A percentile compares a stretch with the other conserved stretches of the same genome.
Evolutionary conservation across 2,888 invertebrate genomes (phyloP).

Genomic region (Xylota segnis): DNA sequence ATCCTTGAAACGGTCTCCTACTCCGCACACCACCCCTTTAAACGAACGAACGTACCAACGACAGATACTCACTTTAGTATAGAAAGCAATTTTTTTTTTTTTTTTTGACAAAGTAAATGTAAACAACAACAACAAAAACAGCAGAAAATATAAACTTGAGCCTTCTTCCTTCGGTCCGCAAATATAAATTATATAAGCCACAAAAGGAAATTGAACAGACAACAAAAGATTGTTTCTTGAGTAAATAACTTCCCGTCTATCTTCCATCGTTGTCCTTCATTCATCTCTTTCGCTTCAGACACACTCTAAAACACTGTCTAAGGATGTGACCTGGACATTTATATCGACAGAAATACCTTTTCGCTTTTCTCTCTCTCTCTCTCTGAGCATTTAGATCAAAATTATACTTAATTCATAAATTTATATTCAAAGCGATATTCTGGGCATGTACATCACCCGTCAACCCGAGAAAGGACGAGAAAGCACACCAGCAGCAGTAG

Average conservation of each 20-base stretch:
- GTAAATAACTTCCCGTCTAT: conserved; percentile 70
- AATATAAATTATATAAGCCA: conserved; percentile 76
- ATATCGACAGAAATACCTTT: conserved; percentile 44
- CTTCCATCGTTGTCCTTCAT: conserved; percentile 44
- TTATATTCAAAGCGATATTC: conserved; percentile 71
- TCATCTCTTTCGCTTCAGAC: conserved; percentile 29
- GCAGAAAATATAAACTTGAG: conserved; percentile 55
- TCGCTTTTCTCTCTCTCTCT: not conserved
- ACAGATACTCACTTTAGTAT: conserved; percentile 45
- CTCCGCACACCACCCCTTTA: conserved; percentile 13
- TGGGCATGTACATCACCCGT: conserved; percentile 26
- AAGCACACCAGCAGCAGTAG: not conserved
- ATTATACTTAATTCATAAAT: conserved; percentile 77
- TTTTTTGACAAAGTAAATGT: conserved; percentile 71
- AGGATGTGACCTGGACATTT: conserved; percentile 48
- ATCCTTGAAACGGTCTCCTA: conserved; percentile 41
- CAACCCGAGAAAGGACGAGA: conserved; percentile 27
- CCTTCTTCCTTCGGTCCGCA: conserved; percentile 63
- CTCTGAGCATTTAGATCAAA: conserved; percentile 35
- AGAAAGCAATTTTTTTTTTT: not conserved
- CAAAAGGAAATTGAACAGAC: conserved; percentile 76
- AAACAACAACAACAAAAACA: conserved; percentile 58
- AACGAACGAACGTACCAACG: no score
- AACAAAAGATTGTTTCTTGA: conserved; percentile 76
- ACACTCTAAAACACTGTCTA: conserved; percentile 21